These are phyloP conservation scores for Uloborus diversus DNA, from an alignment of 1,140 invertebrate species.

Conservation along the genomic window DNA sequence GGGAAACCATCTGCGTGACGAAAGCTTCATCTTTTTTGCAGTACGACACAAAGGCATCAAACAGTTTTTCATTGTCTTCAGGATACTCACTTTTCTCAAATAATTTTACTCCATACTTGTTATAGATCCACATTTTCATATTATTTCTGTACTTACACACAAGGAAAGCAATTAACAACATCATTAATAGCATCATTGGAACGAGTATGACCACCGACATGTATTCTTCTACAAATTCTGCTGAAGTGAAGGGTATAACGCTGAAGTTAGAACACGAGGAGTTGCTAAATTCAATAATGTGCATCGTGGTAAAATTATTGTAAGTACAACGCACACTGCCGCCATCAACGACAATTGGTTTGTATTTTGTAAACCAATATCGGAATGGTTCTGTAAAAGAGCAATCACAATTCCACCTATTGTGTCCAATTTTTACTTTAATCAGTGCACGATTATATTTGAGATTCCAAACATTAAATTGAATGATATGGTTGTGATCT, in stretches of 20 bases:
- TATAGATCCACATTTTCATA: slow-evolving; percentile 65
- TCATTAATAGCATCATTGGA: slow-evolving; percentile 56
- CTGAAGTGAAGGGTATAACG: slow-evolving; percentile 42
- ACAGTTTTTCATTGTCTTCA: slow-evolving; percentile 84
- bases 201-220: slow-evolving; percentile 69
- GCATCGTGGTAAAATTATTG: slow-evolving; percentile 74
- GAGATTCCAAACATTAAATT: slow-evolving; percentile 85
- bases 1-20: slow-evolving; percentile 82
- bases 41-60: slow-evolving; percentile 93
- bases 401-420: slow-evolving; percentile 90
- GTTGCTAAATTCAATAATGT: slow-evolving; percentile 51
- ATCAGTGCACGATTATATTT: slow-evolving; percentile 76
- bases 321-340: slow-evolving; percentile 25
- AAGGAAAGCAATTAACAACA: slow-evolving; percentile 72
- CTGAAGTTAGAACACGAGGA: slow-evolving; percentile 71
- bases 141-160: slow-evolving; percentile 79
- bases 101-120: slow-evolving; percentile 73
- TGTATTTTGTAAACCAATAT: slow-evolving; percentile 73
- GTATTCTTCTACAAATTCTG: slow-evolving; percentile 69
- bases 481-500: slow-evolving; percentile 83
- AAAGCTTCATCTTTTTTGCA: slow-evolving; percentile 92
- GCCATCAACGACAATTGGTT: not conserved
- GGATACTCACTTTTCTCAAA: slow-evolving; percentile 67
- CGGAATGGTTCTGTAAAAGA: slow-evolving; percentile 87
- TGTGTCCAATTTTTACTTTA: slow-evolving; percentile 78